A percentile compares a stretch with the other conserved stretches of the same genome.
phyloP scores from a whole-genome alignment of 2,888 invertebrate species.

The Dimorphilus gyrociliatus region DNA sequence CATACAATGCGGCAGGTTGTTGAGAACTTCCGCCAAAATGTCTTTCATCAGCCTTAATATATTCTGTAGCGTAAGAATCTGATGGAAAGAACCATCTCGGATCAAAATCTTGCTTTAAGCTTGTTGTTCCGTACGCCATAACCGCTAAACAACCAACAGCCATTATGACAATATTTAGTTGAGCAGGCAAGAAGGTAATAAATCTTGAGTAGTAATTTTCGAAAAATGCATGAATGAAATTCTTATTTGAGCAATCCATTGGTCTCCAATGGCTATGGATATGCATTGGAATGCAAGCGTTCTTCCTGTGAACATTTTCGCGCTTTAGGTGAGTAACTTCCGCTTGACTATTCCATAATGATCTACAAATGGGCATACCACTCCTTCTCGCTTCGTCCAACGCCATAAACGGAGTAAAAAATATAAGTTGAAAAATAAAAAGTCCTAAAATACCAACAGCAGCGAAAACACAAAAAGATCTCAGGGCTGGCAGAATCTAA shows the following conservation, averaged over 20 bases:
- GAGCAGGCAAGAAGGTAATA: conserved; percentile 51
- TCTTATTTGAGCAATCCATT: conserved; percentile 43
- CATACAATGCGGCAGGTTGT: no score
- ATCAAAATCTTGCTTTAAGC: conserved; percentile 59
- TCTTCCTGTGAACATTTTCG: conserved; percentile 14
- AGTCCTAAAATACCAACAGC: conserved; percentile 58
- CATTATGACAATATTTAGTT: conserved; percentile 44
- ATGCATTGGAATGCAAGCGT: no score
- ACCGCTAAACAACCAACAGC: conserved; percentile 47
- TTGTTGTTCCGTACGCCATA: conserved; percentile 47
- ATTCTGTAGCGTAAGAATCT: conserved; percentile 50
- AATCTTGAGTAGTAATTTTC: conserved; percentile 48
- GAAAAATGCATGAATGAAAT: conserved; percentile 46
- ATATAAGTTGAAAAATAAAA: conserved; percentile 51
- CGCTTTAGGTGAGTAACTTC: no score
- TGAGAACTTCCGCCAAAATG: no score
- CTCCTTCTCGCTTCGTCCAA: conserved; percentile 52
- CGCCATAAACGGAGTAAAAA: conserved; percentile 59
- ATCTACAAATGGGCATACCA: no score
- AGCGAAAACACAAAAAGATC: conserved; percentile 66
- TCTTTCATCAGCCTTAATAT: conserved; percentile 42
- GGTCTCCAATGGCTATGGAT: conserved; percentile 40
- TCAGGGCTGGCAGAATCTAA: conserved; percentile 58
- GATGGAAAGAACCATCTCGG: conserved; percentile 61
- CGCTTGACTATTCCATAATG: no score